Percentiles rank a stretch among this genome's conserved stretches.
Conservation (phyloP, 2,888 invertebrate genomes). For the Dioctria linearis region DNA sequence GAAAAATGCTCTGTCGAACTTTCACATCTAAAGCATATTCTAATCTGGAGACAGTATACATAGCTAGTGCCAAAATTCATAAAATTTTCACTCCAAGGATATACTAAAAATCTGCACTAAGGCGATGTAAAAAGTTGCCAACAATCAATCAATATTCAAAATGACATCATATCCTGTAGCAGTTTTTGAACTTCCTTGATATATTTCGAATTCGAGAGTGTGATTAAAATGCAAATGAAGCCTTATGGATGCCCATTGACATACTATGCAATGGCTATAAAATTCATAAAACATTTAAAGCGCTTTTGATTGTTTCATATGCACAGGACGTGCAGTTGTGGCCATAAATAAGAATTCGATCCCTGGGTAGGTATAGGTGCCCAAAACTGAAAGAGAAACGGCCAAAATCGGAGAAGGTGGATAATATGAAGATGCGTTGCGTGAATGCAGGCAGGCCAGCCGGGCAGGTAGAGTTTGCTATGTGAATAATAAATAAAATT, state of each 20-base stretch:
- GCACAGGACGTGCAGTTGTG: constrained; percentile 46
- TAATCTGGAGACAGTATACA: too few species aligned
- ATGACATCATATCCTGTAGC: constrained; percentile 42
- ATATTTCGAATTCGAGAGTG: constrained; percentile 6
- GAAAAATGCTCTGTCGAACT: too few species aligned
- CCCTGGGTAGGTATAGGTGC: neutral
- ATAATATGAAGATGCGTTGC: constrained; percentile 15
- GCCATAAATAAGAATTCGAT: constrained; percentile 43
- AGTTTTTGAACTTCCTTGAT: constrained; percentile 41
- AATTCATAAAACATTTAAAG: constrained; percentile 44
- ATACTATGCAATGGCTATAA: neutral
- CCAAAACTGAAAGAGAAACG: constrained; percentile 18
- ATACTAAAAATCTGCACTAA: too few species aligned
- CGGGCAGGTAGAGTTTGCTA: constrained; percentile 35
- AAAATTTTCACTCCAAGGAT: too few species aligned
- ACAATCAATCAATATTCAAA: neutral
- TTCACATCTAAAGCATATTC: too few species aligned
- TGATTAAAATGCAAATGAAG: constrained; percentile 43
- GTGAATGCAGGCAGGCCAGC: constrained; percentile 10
- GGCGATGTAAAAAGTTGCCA: too few species aligned
- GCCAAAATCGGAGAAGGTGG: neutral
- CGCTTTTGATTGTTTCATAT: constrained; percentile 48
- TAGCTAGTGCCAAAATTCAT: too few species aligned
- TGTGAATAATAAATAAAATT: constrained; percentile 53
- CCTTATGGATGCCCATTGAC: constrained; percentile 33